Evolutionary conservation across 2,797 vertebrate genomes (phyloP).

Genomic region (Onychomys torridus): DNA sequence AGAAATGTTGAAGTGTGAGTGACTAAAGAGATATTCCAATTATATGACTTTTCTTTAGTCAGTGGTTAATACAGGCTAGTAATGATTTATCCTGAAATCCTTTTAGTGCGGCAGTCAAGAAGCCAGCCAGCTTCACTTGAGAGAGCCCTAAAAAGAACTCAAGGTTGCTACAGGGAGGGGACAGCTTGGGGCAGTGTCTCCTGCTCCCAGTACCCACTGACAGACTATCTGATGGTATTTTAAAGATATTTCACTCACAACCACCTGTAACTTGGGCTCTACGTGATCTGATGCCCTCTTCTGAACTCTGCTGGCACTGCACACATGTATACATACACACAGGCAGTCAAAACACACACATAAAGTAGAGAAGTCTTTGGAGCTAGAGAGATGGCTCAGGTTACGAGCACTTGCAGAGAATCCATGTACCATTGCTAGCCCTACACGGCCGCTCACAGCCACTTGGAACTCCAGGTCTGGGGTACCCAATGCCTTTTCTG

Average conservation of each 20-base stretch:
- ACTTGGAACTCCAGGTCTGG: background rate
- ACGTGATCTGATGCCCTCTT: no score
- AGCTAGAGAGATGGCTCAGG: background rate
- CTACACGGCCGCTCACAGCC: background rate
- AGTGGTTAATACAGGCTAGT: background rate
- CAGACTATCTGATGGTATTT: no score
- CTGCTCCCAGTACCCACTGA: background rate
- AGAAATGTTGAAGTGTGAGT: background rate
- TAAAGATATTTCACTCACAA: background rate
- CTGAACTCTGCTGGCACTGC: no score
- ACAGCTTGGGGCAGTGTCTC: background rate
- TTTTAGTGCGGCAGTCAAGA: background rate
- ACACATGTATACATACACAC: no score
- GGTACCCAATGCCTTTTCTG: background rate
- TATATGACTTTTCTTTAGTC: background rate
- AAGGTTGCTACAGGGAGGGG: background rate
- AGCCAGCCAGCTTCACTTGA: background rate
- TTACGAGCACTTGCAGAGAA: no score
- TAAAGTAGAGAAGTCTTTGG: no score
- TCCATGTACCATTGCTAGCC: background rate
- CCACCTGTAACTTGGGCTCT: no score
- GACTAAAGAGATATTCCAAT: background rate
- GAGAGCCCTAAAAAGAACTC: background rate
- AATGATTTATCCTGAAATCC: background rate
- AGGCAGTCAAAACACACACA: no score